Percentiles rank a stretch among this genome's conserved stretches.
These are phyloP conservation scores for Neosalanx taihuensis DNA, from an alignment of 2,797 vertebrate species.

Conservation along the genomic window DNA sequence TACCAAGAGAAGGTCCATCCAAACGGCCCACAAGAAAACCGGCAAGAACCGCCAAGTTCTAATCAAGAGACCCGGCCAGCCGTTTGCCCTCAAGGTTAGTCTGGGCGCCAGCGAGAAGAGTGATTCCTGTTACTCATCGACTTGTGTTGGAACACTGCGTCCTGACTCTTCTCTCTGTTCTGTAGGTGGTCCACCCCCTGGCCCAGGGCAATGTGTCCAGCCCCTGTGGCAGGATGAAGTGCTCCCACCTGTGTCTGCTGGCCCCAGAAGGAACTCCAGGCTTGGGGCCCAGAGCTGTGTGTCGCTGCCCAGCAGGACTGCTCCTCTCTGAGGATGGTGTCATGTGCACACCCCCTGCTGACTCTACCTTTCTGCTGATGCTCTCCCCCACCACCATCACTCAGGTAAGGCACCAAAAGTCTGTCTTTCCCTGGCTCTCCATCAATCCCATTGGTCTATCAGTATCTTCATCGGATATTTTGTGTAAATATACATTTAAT, in stretches of 20 bases:
- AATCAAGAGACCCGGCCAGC: constrained; percentile 82
- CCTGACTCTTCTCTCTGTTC: constrained; percentile 9
- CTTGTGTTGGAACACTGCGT: background rate
- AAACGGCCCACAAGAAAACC: constrained; percentile 77
- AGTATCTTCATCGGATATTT: too few relatives aligned
- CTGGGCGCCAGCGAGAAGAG: background rate
- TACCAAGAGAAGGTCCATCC: constrained; percentile 76
- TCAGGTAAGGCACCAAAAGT: constrained; percentile 69
- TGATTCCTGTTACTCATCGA: background rate
- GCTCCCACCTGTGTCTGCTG: constrained; percentile 87
- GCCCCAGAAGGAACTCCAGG: constrained; percentile 10
- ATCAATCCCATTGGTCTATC: too few relatives aligned
- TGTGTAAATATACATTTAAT: too few relatives aligned
- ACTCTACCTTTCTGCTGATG: constrained; percentile 80
- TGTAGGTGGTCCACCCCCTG: constrained; percentile 81
- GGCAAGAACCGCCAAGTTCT: constrained; percentile 83
- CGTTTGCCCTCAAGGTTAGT: constrained; percentile 84
- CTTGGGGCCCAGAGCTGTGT: constrained; percentile 62
- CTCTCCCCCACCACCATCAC: constrained; percentile 62
- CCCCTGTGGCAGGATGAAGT: constrained; percentile 69
- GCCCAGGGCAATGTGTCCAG: constrained; percentile 68
- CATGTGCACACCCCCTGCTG: constrained; percentile 68
- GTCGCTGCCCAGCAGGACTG: constrained; percentile 76
- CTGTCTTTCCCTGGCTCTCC: too few relatives aligned
- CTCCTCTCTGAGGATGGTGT: constrained; percentile 70